Percentiles rank a stretch among this genome's conserved stretches.
Evolutionary conservation across 2,113 vertebrate species (phyloP).

Genomic region (Leptobrachium leishanense): DNA sequence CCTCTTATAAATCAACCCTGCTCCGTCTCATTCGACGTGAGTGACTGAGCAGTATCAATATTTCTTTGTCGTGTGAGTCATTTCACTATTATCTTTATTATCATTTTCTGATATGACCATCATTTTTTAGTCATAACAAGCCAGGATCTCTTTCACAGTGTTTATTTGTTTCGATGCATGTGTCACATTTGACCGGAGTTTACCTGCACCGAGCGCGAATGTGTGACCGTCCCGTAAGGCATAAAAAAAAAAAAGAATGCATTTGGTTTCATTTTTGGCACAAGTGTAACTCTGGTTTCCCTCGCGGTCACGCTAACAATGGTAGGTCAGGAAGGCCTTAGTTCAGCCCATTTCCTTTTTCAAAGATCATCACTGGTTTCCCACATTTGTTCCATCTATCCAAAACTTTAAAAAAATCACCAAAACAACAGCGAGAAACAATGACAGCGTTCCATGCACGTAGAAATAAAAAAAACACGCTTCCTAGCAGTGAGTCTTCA

Average conservation of each 20-base stretch:
- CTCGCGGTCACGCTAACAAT: constrained; percentile 55
- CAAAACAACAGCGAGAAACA: constrained; percentile 56
- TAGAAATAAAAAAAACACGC: constrained; percentile 45
- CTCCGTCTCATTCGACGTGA: too few species aligned
- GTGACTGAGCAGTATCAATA: too few species aligned
- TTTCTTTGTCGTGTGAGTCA: too few species aligned
- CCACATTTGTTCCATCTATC: constrained; percentile 56
- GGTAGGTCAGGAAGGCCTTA: constrained; percentile 57
- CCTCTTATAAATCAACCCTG: too few species aligned
- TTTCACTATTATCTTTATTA: too few species aligned
- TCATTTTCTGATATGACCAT: too few species aligned
- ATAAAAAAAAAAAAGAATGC: too few species aligned
- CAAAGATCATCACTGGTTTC: constrained; percentile 60
- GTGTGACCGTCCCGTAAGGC: background rate
- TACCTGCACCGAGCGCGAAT: too few species aligned
- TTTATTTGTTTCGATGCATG: too few species aligned
- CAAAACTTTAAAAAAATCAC: constrained; percentile 44
- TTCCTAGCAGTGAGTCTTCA: constrained; percentile 54
- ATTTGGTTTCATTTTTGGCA: constrained; percentile 36
- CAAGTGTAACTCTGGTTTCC: constrained; percentile 50
- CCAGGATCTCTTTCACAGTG: too few species aligned
- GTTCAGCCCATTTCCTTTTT: constrained; percentile 64
- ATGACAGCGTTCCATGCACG: constrained; percentile 52
- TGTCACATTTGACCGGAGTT: too few species aligned
- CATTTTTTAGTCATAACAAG: too few species aligned